phyloP scores from a whole-genome alignment of 2,113 vertebrate species.

The Strix uralensis region DNA sequence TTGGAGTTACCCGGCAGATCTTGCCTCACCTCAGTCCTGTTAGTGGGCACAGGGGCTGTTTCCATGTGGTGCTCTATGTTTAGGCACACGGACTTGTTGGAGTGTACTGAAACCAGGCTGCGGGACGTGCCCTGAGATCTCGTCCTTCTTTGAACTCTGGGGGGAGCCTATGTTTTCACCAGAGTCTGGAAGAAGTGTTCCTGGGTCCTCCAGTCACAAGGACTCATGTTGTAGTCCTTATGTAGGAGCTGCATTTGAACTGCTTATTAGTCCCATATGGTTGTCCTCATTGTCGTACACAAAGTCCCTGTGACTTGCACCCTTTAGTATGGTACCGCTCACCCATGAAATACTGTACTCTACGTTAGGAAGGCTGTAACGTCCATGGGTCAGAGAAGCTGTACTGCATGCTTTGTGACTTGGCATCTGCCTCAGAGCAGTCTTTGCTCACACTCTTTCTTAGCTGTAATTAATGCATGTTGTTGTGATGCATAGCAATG shows the following conservation, averaged over 20 bases:
- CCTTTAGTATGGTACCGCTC: neutral
- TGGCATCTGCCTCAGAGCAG: neutral
- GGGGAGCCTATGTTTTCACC: neutral
- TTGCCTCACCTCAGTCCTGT: neutral
- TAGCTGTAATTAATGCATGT: neutral
- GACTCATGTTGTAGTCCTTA: rapidly evolving
- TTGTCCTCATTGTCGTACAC: neutral
- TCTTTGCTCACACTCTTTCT: neutral
- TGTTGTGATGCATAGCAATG: neutral
- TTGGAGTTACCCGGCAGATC: neutral
- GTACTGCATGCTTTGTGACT: neutral
- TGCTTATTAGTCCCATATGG: neutral
- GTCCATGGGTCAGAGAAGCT: neutral
- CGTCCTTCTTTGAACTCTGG: neutral
- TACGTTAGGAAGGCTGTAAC: neutral
- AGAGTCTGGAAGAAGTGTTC: neutral
- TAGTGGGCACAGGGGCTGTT: neutral
- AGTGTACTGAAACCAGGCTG: neutral
- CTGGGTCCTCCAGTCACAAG: neutral
- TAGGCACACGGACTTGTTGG: rapidly evolving
- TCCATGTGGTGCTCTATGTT: rapidly evolving
- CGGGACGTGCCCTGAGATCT: no score
- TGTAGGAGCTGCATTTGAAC: neutral
- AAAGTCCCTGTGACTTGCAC: neutral
- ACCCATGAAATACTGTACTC: neutral